Evolutionary conservation across 2,797 vertebrate genomes (phyloP).

Genomic region (Petrocephalus schoutedeni): DNA sequence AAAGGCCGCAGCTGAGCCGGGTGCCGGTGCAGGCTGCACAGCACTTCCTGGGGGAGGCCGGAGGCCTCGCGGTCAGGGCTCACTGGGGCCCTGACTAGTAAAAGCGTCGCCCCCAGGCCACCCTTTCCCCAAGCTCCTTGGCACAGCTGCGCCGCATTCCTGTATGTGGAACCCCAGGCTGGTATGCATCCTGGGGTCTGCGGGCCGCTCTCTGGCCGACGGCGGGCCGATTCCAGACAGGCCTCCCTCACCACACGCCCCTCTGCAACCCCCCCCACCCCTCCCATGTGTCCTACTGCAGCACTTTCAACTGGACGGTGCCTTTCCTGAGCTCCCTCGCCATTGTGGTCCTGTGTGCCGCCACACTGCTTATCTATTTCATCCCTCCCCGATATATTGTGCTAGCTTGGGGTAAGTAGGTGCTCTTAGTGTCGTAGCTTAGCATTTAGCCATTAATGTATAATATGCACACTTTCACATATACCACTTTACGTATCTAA

Average conservation of each 20-base stretch:
- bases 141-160: not conserved
- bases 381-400: constrained; percentile 93
- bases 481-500: not conserved
- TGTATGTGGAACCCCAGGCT: not conserved
- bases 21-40: not conserved
- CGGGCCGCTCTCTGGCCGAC: not conserved
- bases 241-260: not conserved
- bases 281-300: constrained; percentile 47
- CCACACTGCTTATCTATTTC: constrained; percentile 84
- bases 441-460: not conserved
- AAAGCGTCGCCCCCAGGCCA: not conserved
- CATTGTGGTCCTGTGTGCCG: constrained; percentile 74
- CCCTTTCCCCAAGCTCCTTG: not conserved
- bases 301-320: constrained; percentile 97
- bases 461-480: not conserved
- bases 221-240: not conserved
- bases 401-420: constrained; percentile 88
- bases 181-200: not conserved
- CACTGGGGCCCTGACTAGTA: not conserved
- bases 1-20: not conserved
- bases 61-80: not conserved
- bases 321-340: constrained; percentile 96
- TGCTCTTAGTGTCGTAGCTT: constrained; percentile 4
- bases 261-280: not conserved
- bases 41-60: not conserved